phyloP scores from a whole-genome alignment of 2,113 vertebrate genomes.

The Microcebus tavaratra region DNA sequence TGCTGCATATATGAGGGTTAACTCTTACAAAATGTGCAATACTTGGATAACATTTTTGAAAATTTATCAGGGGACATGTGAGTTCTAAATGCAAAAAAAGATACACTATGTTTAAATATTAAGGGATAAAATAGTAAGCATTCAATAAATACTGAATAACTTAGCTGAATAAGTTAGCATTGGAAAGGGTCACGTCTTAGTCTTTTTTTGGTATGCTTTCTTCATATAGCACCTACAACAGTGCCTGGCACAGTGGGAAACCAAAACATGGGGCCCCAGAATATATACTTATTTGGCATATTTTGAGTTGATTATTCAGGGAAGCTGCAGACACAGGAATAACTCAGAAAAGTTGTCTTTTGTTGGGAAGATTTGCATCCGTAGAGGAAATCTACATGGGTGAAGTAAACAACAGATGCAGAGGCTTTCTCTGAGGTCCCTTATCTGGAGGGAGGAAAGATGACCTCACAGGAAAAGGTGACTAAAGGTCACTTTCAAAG shows the following conservation, averaged over 20 bases:
- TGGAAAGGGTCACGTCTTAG: neutral
- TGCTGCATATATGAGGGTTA: neutral
- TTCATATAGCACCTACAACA: neutral
- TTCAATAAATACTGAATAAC: neutral
- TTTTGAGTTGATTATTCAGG: neutral
- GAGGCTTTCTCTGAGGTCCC: neutral
- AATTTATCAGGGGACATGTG: neutral
- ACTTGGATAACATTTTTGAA: neutral
- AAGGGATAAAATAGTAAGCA: neutral
- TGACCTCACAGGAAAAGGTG: neutral
- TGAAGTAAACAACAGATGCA: neutral
- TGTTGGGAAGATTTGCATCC: neutral
- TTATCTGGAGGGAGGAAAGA: neutral
- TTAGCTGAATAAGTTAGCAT: neutral
- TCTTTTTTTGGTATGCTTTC: neutral
- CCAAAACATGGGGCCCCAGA: neutral
- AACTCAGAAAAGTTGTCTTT: neutral
- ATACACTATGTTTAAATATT: neutral
- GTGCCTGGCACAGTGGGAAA: neutral
- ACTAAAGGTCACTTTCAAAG: neutral
- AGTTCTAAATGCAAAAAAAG: neutral
- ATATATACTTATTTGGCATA: neutral
- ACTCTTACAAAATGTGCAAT: neutral
- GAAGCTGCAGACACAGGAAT: neutral
- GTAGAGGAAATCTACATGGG: neutral